Evolutionary conservation across 2,113 vertebrate genomes (phyloP).

Genomic region (Seriola aureovittata): DNA sequence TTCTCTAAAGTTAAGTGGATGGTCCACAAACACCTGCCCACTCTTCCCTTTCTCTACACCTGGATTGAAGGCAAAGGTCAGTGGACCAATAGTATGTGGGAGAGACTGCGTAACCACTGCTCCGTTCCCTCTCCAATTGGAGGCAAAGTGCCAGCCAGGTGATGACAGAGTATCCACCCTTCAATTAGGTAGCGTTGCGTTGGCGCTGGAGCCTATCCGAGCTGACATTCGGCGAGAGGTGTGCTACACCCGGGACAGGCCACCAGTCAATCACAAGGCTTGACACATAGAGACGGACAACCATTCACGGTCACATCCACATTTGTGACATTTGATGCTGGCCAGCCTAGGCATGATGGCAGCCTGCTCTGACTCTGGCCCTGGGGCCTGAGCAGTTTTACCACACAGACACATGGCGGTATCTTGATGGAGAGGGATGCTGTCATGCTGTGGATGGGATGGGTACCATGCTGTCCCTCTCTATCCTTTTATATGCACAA

Average conservation of each 20-base stretch:
- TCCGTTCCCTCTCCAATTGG: neutral
- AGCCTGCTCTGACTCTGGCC: conserved; percentile 4
- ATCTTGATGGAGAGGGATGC: conserved; percentile 6
- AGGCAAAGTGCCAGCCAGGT: neutral
- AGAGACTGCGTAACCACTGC: too few relatives aligned
- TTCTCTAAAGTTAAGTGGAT: neutral
- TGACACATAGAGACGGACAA: neutral
- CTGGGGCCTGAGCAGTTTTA: neutral
- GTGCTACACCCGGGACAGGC: neutral
- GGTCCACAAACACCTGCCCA: neutral
- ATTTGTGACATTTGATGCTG: conserved; percentile 28
- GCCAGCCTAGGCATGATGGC: neutral
- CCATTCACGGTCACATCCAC: neutral
- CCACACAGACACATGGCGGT: neutral
- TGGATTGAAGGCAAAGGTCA: neutral
- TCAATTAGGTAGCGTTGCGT: neutral
- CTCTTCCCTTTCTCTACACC: neutral
- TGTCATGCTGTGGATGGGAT: conserved; percentile 5
- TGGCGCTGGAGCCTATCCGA: neutral
- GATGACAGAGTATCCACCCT: conserved; percentile 1
- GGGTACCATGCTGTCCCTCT: neutral
- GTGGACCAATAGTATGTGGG: too few relatives aligned
- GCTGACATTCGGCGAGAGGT: neutral
- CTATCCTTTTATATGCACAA: conserved; percentile 27
- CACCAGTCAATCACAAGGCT: neutral